These are phyloP conservation scores for Synanthedon formicaeformis DNA, from an alignment of 2,888 invertebrate genomes.

Conservation along the genomic window DNA sequence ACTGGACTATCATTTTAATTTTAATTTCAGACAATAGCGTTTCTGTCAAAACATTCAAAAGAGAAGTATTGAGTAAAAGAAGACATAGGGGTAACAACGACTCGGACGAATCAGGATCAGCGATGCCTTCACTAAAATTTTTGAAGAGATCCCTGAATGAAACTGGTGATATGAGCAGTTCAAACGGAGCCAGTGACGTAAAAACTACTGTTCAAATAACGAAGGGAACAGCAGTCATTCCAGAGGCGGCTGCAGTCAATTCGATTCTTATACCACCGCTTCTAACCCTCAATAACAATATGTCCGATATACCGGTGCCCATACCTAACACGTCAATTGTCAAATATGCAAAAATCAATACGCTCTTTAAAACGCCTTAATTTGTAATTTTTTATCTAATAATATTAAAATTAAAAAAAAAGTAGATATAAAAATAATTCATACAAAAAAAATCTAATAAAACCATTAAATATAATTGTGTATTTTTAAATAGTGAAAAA, in stretches of 20 bases:
- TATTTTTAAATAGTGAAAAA: too few species aligned
- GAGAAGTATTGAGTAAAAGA: too few species aligned
- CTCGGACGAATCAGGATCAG: too few species aligned
- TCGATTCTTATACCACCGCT: constrained; percentile 44
- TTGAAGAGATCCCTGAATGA: neutral
- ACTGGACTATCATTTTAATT: too few species aligned
- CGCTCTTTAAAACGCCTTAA: constrained; percentile 19
- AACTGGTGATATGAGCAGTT: neutral
- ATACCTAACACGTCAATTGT: constrained; percentile 56
- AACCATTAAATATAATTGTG: too few species aligned
- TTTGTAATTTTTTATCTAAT: neutral
- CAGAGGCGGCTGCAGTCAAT: constrained; percentile 33
- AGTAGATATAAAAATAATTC: too few species aligned
- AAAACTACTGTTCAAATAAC: constrained; percentile 24
- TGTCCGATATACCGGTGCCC: constrained; percentile 47
- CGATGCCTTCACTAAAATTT: too few species aligned
- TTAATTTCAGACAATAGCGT: too few species aligned
- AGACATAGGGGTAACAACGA: too few species aligned
- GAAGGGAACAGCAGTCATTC: constrained; percentile 37
- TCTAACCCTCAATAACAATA: constrained; percentile 39
- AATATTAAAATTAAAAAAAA: too few species aligned
- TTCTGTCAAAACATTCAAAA: too few species aligned
- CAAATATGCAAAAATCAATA: constrained; percentile 49
- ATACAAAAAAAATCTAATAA: too few species aligned
- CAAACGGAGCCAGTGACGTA: constrained; percentile 1